Base-by-base conservation (phyloP, 2,113 vertebrate species). In the Platichthys stellatus region DNA sequence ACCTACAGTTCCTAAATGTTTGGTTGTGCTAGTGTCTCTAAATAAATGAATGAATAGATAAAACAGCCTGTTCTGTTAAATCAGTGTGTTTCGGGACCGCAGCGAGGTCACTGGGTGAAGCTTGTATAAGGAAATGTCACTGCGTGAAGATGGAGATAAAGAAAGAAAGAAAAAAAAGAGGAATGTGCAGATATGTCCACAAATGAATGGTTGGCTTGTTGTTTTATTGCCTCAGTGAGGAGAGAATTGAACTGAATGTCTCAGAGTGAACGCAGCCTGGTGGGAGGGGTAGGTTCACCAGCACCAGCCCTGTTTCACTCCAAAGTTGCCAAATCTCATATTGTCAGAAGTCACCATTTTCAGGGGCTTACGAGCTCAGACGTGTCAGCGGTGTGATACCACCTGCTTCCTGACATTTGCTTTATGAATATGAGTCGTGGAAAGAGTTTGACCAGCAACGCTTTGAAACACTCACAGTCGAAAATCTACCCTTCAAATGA, bases 201-300 rank as follows among this genome's bases (percentile, higher is more conserved):
- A 86, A 87, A 86, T 86, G 83, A 89, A 87, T 82, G 67, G 68
- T 38, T 47, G 54, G 78, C 72, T 90, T 90, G 78, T 88, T 89
- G 86, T 88, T 88, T 85, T 86, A 76, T 71, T 80, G 72, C 43
- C 75, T 63, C 64, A 70, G 77, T 73, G 6, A 63, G 63, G 74
- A 87, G 80, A 78, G 84, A 87, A 86, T 76, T 80, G 83, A 88
- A 89, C 68, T 85, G 69, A 62, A 51, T 43, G 81, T 82, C 63
- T 80, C 84, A 72, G 53, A 76, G 74, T 63, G 72, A 81, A 69
- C 8, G 28, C n/a, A 63, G 76, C 63, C 71, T 60, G 82, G 71
- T 70, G 84, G 75, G 84, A 84, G 64, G 81, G 74, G 74, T 61
- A 45, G 0, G 66, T 51, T 57, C 76, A 68, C 60, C 57, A 58